phyloP scores from a whole-genome alignment of 1,140 invertebrate species.

The Temnothorax longispinosus region DNA sequence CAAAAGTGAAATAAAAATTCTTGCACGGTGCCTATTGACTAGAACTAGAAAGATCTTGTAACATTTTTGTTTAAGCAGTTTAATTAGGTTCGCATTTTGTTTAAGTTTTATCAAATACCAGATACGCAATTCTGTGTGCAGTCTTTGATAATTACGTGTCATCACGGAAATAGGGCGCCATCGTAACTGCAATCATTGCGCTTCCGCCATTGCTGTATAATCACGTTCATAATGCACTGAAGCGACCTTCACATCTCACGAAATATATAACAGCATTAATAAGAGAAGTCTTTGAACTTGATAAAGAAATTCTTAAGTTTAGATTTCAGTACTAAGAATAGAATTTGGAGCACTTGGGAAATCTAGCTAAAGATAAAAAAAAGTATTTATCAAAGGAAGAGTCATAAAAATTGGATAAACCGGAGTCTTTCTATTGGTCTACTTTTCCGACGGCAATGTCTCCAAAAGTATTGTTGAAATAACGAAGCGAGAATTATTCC shows the following conservation, averaged over 20 bases:
- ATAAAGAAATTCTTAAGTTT: neutral
- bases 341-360: neutral
- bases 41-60: neutral
- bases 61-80: neutral
- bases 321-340: neutral
- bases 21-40: neutral
- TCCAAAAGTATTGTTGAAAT: slow-evolving; percentile 15
- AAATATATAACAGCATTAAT: slow-evolving; percentile 17
- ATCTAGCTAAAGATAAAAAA: neutral
- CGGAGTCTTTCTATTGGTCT: neutral
- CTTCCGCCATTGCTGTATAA: slow-evolving; percentile 36
- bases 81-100: neutral
- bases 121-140: neutral
- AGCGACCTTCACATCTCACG: slow-evolving; percentile 3
- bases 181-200: slow-evolving; percentile 32
- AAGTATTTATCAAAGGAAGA: neutral
- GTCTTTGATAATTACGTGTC: slow-evolving; percentile 13
- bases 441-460: neutral
- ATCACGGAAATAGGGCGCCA: slow-evolving; percentile 7
- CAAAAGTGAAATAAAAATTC: neutral
- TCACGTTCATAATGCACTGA: slow-evolving; percentile 20
- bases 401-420: neutral
- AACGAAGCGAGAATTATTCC: slow-evolving; percentile 19
- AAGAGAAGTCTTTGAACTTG: neutral
- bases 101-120: neutral